Base-by-base conservation (phyloP, 2,888 invertebrate species). In the Molanna angustata region DNA sequence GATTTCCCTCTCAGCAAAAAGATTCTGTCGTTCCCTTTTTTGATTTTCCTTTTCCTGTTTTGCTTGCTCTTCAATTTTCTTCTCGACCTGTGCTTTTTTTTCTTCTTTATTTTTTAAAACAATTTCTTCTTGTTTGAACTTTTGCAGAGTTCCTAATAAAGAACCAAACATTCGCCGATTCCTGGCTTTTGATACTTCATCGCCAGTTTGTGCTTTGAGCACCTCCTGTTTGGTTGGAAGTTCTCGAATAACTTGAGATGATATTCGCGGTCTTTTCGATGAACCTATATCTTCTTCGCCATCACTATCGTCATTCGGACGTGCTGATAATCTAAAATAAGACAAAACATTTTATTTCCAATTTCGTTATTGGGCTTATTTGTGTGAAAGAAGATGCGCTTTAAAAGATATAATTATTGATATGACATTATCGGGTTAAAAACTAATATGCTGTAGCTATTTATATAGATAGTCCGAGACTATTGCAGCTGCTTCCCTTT, bases 161-260 rank as follows among this genome's bases (percentile, higher is more conserved):
- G 95, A 88, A 6, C 97, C 96, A 75, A 99, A 97, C 88, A 99
- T 97, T 52, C 98, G 82, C 58, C 90, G 82, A 72, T 98, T 98
- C 60, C 97, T 79, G 18, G 82, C 88, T 55, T 84, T 78, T 14
- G 86, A 90, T 64, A 87, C 85, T 60, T 88, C 88, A 69, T 95
- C 94, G 6, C 81, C 82, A 42, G 85, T 88, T 70, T 91, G 94
- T 41, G 88, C 93, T 56, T 86, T 86, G 60, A 86, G 78, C 21
- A 88, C 87, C 67, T 89, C 88, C 67, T 88, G 85, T 21, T 90
- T 76, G 14, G 92, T 90, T n/a, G 94, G 93, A 42, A 89, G 71
- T 68, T 94, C 94, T 60, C 88, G 81, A 59, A 90, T 88, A 41
- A 94, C 89, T 52, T 94, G 85, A 18, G 94, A 93, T 0, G 71